These are phyloP conservation scores for Lycocerus yunnanus DNA, from an alignment of 2,888 invertebrate genomes.

Conservation along the genomic window DNA sequence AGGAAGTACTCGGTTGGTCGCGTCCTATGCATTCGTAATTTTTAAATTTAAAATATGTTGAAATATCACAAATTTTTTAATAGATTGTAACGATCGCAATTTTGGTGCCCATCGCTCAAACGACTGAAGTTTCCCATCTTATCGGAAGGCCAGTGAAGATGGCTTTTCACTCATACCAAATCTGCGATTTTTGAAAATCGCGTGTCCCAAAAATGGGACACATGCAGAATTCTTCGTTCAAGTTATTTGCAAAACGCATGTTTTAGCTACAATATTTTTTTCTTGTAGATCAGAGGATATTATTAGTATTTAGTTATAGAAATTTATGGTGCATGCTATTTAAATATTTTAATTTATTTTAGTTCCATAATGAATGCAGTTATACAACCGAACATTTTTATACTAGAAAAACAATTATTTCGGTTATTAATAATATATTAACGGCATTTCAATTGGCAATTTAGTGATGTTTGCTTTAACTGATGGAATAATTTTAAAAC, in stretches of 20 bases:
- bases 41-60: neutral
- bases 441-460: too few relatives aligned
- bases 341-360: neutral
- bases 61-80: neutral
- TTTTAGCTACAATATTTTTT: too few relatives aligned
- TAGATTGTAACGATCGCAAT: neutral
- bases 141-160: neutral
- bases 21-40: neutral
- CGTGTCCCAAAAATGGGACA: neutral
- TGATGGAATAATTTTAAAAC: too few relatives aligned
- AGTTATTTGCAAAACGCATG: too few relatives aligned
- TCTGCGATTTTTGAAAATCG: neutral
- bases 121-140: too few relatives aligned
- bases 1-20: constrained; percentile 28
- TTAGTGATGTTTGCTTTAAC: too few relatives aligned
- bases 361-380: neutral
- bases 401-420: neutral
- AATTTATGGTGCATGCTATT: neutral
- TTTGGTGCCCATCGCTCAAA: neutral
- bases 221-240: neutral
- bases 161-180: neutral
- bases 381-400: too few relatives aligned
- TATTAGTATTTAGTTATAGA: neutral
- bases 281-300: too few relatives aligned
- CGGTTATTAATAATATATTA: neutral